Evolutionary conservation across 2,888 invertebrate genomes (phyloP).

Genomic region (Andrena marginata): DNA sequence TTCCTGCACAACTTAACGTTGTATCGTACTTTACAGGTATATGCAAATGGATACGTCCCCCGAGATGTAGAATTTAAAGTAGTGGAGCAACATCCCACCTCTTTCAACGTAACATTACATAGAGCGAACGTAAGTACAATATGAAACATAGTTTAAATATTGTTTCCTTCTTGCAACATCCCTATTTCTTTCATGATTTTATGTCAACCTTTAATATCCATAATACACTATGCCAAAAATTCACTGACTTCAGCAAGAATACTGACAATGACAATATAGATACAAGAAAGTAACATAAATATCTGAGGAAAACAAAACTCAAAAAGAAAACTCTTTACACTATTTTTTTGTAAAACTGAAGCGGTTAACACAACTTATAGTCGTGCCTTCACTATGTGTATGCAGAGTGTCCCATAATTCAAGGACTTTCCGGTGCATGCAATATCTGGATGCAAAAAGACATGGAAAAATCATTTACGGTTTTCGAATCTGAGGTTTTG

Average conservation of each 20-base stretch:
- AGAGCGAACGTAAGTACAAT: conserved; percentile 90
- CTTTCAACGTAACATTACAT: conserved; percentile 93
- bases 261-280: too few species aligned
- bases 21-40: conserved; percentile 87
- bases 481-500: too few species aligned
- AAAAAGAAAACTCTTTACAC: too few species aligned
- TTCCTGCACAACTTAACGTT: neutral
- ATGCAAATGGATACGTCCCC: conserved; percentile 93
- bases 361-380: too few species aligned
- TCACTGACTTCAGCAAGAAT: neutral
- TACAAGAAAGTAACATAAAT: too few species aligned
- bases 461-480: too few species aligned
- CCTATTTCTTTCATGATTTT: neutral
- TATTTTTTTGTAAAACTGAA: too few species aligned
- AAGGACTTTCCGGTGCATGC: too few species aligned
- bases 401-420: too few species aligned
- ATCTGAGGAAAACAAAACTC: too few species aligned
- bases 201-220: neutral
- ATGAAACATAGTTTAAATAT: neutral
- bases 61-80: conserved; percentile 95
- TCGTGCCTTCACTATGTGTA: too few species aligned
- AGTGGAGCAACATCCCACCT: conserved; percentile 93
- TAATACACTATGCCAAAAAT: neutral
- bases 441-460: too few species aligned
- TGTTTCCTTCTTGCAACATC: neutral